Conservation (phyloP, 30 jellyfish, hydroid and myxozoan species). For the Calvadosia cruxmelitensis region DNA sequence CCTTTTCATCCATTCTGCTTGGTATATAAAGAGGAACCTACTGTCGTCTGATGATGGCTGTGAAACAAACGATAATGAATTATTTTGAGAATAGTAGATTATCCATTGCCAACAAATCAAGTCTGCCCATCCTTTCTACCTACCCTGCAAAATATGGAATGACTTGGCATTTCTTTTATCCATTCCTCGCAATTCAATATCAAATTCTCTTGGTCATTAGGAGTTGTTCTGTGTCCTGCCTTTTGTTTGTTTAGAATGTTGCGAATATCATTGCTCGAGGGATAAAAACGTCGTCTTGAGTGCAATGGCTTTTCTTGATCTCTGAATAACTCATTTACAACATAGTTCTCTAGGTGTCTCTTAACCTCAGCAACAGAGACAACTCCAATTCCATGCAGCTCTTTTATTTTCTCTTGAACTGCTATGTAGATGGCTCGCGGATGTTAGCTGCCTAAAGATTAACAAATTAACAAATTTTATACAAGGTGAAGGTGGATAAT, state of each 20-base stretch:
- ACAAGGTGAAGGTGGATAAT: too few species aligned
- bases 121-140: not conserved
- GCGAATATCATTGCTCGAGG: constrained; percentile 19
- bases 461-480: too few species aligned
- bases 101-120: too few species aligned
- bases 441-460: constrained; percentile 15
- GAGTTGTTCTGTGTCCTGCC: constrained; percentile 2
- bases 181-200: constrained; percentile 17
- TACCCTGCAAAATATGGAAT: constrained; percentile 5
- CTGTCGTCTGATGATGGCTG: too few species aligned
- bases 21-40: constrained; percentile 5
- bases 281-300: constrained; percentile 16
- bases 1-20: constrained; percentile 22
- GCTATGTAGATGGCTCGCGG: constrained; percentile 20
- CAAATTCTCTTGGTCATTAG: constrained; percentile 13
- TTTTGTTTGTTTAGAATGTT: constrained; percentile 11
- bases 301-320: constrained; percentile 13
- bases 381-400: constrained; percentile 25
- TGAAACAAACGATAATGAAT: too few species aligned
- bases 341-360: constrained; percentile 12
- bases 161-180: not conserved
- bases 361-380: constrained; percentile 11
- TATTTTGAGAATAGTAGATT: too few species aligned
- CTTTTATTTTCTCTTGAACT: constrained; percentile 10
- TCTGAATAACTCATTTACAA: constrained; percentile 9